Conservation (phyloP, 2,888 invertebrate species). For the Hemaris fuciformis region DNA sequence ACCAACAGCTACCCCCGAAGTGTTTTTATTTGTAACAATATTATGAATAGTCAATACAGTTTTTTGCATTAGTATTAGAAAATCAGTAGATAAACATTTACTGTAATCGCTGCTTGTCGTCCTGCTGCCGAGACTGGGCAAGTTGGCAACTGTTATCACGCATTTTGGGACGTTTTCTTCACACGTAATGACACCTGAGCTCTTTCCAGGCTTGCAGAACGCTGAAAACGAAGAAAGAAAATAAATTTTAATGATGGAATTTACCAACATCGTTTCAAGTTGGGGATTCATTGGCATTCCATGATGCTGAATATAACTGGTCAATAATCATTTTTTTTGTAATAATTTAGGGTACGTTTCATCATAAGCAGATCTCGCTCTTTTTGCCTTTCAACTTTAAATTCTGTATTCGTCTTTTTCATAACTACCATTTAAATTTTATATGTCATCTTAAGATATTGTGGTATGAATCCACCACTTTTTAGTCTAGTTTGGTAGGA, state of each 20-base stretch:
- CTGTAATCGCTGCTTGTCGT: not conserved
- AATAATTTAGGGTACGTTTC: too few relatives aligned
- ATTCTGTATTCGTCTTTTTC: too few relatives aligned
- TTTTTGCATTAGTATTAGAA: not conserved
- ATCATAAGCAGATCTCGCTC: too few relatives aligned
- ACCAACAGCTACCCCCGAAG: too few relatives aligned
- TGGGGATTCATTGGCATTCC: not conserved
- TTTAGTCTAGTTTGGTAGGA: too few relatives aligned
- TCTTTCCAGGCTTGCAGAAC: not conserved
- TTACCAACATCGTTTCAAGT: not conserved
- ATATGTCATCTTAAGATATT: too few relatives aligned
- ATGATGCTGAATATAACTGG: too few relatives aligned
- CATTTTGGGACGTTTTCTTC: not conserved
- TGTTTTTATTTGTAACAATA: too few relatives aligned
- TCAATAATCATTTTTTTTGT: too few relatives aligned
- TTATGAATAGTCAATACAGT: not conserved
- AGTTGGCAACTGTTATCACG: not conserved
- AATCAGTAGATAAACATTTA: not conserved
- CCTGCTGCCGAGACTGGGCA: not conserved
- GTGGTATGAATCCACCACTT: too few relatives aligned
- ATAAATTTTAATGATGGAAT: not conserved
- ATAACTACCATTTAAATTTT: too few relatives aligned
- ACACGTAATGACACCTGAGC: not conserved
- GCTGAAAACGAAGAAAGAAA: not conserved
- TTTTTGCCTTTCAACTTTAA: too few relatives aligned